Percentiles rank a stretch among this genome's conserved stretches.
phyloP scores from a whole-genome alignment of 2,888 invertebrate species.

The Polylopha cassiicola region DNA sequence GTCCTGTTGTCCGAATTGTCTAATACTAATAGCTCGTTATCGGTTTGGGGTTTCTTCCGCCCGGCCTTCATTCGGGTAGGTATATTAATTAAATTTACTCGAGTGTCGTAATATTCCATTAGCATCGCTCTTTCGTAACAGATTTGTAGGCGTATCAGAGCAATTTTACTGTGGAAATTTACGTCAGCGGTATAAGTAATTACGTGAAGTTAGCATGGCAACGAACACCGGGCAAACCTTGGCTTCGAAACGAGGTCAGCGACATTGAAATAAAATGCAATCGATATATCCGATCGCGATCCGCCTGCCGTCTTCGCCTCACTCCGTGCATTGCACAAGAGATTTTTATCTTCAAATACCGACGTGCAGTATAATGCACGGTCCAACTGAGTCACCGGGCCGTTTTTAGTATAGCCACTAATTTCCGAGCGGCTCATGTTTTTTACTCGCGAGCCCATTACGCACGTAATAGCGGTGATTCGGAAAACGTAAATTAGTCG shows the following conservation, averaged over 20 bases:
- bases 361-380: not conserved
- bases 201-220: not conserved
- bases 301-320: no score
- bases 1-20: conserved; percentile 37
- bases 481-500: not conserved
- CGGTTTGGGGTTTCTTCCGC: conserved; percentile 4
- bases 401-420: conserved; percentile 1
- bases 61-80: not conserved
- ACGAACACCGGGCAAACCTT: conserved; percentile 26
- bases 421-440: not conserved
- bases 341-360: not conserved
- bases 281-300: no score
- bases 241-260: conserved; percentile 28
- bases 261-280: conserved; percentile 26
- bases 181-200: not conserved
- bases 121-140: no score
- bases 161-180: not conserved
- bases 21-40: conserved; percentile 24
- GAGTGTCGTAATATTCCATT: not conserved
- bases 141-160: not conserved
- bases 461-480: not conserved
- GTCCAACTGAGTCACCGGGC: conserved; percentile 2
- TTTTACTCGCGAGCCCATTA: conserved; percentile 1
- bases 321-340: no score
- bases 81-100: not conserved